These are phyloP conservation scores for Sinocyclocheilus rhinocerous DNA, from an alignment of 2,113 vertebrate genomes.

Conservation along the genomic window DNA sequence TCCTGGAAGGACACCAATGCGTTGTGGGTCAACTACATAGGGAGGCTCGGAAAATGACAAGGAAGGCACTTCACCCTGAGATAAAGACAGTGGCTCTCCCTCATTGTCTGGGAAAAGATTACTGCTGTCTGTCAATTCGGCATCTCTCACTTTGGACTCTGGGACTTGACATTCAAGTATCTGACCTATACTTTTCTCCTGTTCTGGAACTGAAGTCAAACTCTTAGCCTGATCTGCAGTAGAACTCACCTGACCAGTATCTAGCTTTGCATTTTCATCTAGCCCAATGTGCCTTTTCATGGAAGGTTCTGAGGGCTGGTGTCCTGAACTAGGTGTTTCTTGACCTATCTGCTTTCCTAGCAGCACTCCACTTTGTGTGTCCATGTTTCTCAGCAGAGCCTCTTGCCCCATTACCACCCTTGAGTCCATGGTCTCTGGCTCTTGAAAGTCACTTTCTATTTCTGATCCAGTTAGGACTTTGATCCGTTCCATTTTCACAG, in stretches of 20 bases:
- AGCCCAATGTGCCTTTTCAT: conserved; percentile 48
- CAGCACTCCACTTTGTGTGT: conserved; percentile 62
- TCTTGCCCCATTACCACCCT: conserved; percentile 93
- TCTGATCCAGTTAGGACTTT: conserved; percentile 81
- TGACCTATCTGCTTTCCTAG: conserved; percentile 50
- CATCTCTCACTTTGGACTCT: conserved; percentile 60
- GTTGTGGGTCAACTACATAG: conserved; percentile 75
- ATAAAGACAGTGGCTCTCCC: conserved; percentile 65
- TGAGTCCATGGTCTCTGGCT: conserved; percentile 77
- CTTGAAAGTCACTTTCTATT: conserved; percentile 78
- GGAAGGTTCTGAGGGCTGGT: conserved; percentile 28
- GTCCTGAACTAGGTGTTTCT: conserved; percentile 40
- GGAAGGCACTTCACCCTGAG: conserved; percentile 89
- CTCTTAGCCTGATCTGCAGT: conserved; percentile 37
- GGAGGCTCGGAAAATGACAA: conserved; percentile 77
- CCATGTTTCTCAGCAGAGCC: conserved; percentile 74
- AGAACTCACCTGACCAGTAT: conserved; percentile 63
- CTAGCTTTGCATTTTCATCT: conserved; percentile 62
- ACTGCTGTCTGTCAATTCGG: conserved; percentile 59
- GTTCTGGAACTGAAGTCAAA: conserved; percentile 46
- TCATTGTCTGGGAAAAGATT: conserved; percentile 56
- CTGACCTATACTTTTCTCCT: conserved; percentile 56
- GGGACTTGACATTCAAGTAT: conserved; percentile 52
- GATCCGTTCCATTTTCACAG: conserved; percentile 79
- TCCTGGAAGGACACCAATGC: conserved; percentile 69